Conservation (phyloP, 2,888 invertebrate species). For the Ellobium chinense region DNA sequence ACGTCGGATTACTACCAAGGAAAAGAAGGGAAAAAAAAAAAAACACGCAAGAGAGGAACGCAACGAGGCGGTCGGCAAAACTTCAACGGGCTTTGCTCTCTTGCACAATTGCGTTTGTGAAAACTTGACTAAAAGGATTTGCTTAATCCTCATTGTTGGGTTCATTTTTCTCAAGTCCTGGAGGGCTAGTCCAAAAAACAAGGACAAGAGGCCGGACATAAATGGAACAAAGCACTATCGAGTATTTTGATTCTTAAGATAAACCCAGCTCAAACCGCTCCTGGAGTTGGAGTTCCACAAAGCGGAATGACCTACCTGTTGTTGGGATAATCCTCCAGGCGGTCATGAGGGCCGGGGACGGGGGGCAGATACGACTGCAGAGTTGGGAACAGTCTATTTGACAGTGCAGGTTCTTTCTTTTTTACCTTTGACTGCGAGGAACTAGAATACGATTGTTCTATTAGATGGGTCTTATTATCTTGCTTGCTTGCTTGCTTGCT, state of each 20-base stretch:
- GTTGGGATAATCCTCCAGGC: not conserved
- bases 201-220: not conserved
- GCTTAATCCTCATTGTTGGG: not conserved
- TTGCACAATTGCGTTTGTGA: not conserved
- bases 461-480: no score
- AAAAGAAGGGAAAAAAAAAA: no score
- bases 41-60: no score
- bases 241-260: not conserved
- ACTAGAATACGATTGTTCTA: no score
- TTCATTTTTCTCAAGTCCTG: not conserved
- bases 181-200: not conserved
- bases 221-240: not conserved
- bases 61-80: no score
- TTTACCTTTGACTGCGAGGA: no score
- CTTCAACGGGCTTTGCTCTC: not conserved
- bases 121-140: not conserved
- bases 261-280: not conserved
- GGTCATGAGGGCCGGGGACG: no score
- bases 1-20: no score
- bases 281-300: not conserved
- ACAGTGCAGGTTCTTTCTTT: no score
- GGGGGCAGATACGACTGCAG: no score
- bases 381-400: no score
- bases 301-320: not conserved
- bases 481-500: no score